Conservation (phyloP, 2,113 vertebrate species). For the Climacteris rufus region DNA sequence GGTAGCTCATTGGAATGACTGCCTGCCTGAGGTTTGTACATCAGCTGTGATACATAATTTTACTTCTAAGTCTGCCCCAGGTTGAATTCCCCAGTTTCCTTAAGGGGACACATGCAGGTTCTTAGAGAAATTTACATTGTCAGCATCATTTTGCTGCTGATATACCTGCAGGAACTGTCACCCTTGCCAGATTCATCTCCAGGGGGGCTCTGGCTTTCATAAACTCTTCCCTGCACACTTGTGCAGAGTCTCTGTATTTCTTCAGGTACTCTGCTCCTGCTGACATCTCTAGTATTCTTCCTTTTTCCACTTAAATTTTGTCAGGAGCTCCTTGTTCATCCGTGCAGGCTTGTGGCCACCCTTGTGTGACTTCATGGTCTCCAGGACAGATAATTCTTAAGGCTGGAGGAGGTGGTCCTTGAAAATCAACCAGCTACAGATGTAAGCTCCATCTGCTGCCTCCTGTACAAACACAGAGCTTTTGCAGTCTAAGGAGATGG, state of each 20-base stretch:
- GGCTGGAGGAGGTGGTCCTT: not conserved
- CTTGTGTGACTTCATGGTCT: not conserved
- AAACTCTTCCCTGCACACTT: not conserved
- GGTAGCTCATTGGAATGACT: not conserved
- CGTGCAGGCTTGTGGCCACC: not conserved
- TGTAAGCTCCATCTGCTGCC: not conserved
- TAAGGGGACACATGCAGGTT: not conserved
- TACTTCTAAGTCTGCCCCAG: not conserved
- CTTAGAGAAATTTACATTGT: not conserved
- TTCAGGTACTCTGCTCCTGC: not conserved
- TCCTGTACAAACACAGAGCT: not conserved
- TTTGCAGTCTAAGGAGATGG: not conserved
- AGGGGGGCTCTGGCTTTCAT: not conserved
- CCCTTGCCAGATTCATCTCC: not conserved
- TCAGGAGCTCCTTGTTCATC: not conserved
- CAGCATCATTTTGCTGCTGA: not conserved
- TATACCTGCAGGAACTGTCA: not conserved
- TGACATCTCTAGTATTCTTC: not conserved
- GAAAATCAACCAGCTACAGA: not conserved
- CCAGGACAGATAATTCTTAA: not conserved
- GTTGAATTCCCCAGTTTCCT: not conserved
- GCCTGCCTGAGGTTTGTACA: not conserved
- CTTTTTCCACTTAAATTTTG: not conserved
- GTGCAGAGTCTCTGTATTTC: not conserved
- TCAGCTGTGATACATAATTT: not conserved